These are phyloP conservation scores for Luidia sarsii DNA, from an alignment of 53 echinoderm and acorn worm species.

Conservation along the genomic window DNA sequence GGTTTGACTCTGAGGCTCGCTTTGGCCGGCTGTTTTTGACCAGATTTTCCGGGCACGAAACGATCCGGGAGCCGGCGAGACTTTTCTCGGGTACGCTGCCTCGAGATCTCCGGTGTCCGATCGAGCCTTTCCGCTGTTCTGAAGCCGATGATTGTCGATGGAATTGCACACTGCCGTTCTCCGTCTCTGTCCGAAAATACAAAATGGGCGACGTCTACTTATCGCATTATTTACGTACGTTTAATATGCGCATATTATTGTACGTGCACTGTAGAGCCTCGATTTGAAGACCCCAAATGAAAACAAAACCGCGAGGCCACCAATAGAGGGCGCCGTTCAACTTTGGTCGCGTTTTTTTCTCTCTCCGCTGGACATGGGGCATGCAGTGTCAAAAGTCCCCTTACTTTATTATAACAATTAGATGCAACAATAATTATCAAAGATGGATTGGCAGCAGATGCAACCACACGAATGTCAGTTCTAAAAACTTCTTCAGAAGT, in stretches of 20 bases:
- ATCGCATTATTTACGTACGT: neutral
- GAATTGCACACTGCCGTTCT: neutral
- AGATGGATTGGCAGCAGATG: too few relatives aligned
- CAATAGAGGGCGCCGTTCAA: conserved; percentile 34
- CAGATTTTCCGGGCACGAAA: conserved; percentile 15
- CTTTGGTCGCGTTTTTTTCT: neutral
- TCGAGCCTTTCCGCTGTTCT: neutral
- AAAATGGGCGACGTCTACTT: conserved; percentile 56
- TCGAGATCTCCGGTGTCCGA: neutral
- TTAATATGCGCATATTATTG: neutral
- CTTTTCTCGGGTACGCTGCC: neutral
- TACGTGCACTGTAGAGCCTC: conserved; percentile 23
- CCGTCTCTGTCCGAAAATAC: neutral
- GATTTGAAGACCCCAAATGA: conserved; percentile 38
- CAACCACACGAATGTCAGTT: too few relatives aligned
- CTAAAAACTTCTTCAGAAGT: too few relatives aligned
- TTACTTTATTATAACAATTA: too few relatives aligned
- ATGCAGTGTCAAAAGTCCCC: too few relatives aligned
- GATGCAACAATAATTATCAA: too few relatives aligned
- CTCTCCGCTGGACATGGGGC: too few relatives aligned
- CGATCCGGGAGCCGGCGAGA: conserved; percentile 5
- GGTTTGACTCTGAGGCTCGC: too few relatives aligned
- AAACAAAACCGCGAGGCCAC: conserved; percentile 8
- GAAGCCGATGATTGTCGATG: conserved; percentile 36
- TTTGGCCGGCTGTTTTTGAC: conserved; percentile 41